Conservation (phyloP, 2,888 invertebrate genomes). For the Drosophila eohydei region DNA sequence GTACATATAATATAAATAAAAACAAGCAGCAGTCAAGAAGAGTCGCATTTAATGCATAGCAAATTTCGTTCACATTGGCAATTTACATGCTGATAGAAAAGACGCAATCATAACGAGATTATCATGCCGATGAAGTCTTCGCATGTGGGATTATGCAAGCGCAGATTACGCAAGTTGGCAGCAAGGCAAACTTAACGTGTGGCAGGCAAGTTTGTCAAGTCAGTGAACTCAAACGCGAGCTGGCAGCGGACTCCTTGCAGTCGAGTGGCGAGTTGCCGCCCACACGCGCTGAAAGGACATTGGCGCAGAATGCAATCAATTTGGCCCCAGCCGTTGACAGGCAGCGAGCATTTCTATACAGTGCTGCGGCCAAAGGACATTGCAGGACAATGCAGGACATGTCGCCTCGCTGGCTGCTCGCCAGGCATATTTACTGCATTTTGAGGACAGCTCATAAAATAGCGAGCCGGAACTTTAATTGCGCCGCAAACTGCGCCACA, state of each 20-base stretch:
- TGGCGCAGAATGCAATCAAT: slow-evolving; percentile 64
- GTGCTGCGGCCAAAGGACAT: slow-evolving; percentile 24
- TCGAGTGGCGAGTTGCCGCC: slow-evolving; percentile 15
- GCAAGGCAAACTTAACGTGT: slow-evolving; percentile 1
- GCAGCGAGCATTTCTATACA: slow-evolving; percentile 41
- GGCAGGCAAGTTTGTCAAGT: slow-evolving; percentile 50
- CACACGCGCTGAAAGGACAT: slow-evolving; percentile 42
- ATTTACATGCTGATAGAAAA: slow-evolving; percentile 19
- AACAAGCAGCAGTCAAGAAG: background rate
- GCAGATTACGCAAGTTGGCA: slow-evolving; percentile 53
- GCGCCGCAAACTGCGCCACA: slow-evolving; percentile 61
- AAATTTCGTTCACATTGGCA: background rate
- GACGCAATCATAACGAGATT: slow-evolving; percentile 17
- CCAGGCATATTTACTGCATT: slow-evolving; percentile 73
- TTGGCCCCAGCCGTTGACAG: slow-evolving; percentile 60
- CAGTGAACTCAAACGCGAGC: slow-evolving; percentile 62
- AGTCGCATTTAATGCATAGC: background rate
- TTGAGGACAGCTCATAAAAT: slow-evolving; percentile 64
- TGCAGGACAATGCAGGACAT: slow-evolving; percentile 36
- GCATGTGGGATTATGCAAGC: slow-evolving; percentile 23
- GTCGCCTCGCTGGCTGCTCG: slow-evolving; percentile 64
- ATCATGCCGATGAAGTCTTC: slow-evolving; percentile 34
- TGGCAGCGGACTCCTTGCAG: slow-evolving; percentile 4
- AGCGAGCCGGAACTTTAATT: slow-evolving; percentile 58
- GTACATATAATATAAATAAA: background rate